Conservation (phyloP, 1,140 invertebrate species). For the Tetragnatha versicolor region DNA sequence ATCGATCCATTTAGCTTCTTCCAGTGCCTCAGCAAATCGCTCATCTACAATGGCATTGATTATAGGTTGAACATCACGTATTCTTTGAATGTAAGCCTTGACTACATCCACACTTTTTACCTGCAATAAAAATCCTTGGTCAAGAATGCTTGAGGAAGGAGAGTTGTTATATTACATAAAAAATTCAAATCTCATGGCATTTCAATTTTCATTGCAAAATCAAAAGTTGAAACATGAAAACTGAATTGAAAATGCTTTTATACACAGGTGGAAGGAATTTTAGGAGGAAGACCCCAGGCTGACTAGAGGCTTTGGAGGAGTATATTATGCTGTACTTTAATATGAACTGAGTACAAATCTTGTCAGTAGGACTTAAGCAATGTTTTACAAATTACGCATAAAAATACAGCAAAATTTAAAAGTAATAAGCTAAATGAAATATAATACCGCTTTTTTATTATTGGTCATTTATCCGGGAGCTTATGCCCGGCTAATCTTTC, state of each 20-base stretch:
- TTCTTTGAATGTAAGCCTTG: constrained; percentile 61
- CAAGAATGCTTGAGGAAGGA: not conserved
- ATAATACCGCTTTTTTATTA: no score
- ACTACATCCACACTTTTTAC: constrained; percentile 61
- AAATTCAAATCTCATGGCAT: not conserved
- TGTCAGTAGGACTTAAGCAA: no score
- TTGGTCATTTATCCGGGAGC: no score
- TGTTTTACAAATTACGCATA: no score
- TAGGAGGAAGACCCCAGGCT: no score
- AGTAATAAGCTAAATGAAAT: no score
- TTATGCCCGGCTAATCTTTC: no score
- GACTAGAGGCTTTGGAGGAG: not conserved
- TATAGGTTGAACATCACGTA: constrained; percentile 65
- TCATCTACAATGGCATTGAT: constrained; percentile 62
- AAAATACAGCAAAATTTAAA: no score
- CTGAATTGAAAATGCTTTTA: not conserved
- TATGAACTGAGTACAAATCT: no score
- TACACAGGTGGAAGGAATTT: no score
- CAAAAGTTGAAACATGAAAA: not conserved
- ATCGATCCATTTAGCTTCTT: constrained; percentile 59
- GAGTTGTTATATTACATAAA: not conserved
- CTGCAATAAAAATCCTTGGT: constrained; percentile 58
- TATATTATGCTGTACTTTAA: not conserved
- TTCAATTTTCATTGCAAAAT: not conserved
- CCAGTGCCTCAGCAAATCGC: constrained; percentile 59